Evolutionary conservation across 1,140 invertebrate genomes (phyloP), one percentile per base, ranked within the genome.

Genomic region (Oncopodura yosiiana): DNA sequence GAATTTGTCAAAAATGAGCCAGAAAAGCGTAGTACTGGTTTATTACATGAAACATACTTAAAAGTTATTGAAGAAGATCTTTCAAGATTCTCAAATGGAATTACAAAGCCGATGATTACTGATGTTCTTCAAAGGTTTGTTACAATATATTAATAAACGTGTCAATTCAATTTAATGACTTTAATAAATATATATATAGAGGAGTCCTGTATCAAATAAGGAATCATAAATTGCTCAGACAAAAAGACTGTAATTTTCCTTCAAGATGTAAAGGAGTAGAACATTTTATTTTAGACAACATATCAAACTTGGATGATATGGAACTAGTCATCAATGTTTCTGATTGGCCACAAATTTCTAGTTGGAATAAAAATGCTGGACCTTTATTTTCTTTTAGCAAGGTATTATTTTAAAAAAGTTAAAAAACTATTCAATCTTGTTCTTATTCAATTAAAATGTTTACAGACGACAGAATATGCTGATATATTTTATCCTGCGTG

Each of bases 401-500:
- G 78, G 84, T 86, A 67, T 8, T 9, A 18, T 41, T 19, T 41
- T 12, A 16, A 42, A 16, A 19, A 18, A 44, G 26, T 54, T 63
- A 50, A 42, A 8, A 36, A 38, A 26, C 41, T 8, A 37, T 38
- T 18, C 18, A 57, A 21, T 51, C 43, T 56, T 16, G 16, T 23
- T 30, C n/a, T 49, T 41, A 37, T 46, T 48, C 9, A 18, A 51
- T 61, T 48, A 45, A 42, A 51, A 36, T 62, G 55, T 66, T 74
- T 69, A 38, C 61, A 86, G 79, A 87, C 82, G 14, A 66, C 70
- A 42, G 80, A 89, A 16, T 88, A 92, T 71, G 78, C 78, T 69
- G 94, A 98, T 68, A 94, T 97, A 53, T 88, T 85, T 77, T 97
- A 95, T 75, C 94, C 94, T 42, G 86, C 93, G 0, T 97, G 94